A percentile compares a stretch with the other conserved stretches of the same genome.
phyloP scores from a whole-genome alignment of 2,888 invertebrate species.

The Ophion ventricosus region DNA sequence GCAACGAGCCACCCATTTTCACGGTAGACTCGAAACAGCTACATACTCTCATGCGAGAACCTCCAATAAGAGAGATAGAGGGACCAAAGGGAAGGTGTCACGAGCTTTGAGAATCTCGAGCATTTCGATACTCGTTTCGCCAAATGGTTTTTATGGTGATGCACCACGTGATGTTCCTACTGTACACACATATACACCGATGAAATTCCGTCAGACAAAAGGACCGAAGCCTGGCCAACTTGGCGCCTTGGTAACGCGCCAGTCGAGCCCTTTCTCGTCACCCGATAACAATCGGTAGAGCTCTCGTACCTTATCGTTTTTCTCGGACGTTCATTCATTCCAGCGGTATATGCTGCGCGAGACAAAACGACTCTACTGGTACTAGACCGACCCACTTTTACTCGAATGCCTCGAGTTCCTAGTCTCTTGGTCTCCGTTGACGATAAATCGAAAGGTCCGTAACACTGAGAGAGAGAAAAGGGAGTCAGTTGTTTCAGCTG shows the following conservation, averaged over 20 bases:
- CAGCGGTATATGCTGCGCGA: neutral
- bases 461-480: neutral
- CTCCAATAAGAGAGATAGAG: slow-evolving; percentile 11
- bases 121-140: slow-evolving; percentile 59
- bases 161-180: slow-evolving; percentile 9
- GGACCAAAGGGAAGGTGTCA: slow-evolving; percentile 14
- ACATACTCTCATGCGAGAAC: neutral
- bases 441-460: slow-evolving; percentile 37
- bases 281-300: neutral
- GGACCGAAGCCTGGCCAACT: neutral
- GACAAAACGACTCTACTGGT: slow-evolving; percentile 21
- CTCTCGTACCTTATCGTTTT: neutral
- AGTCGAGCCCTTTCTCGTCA: neutral
- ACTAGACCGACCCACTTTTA: slow-evolving; percentile 14
- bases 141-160: slow-evolving; percentile 58
- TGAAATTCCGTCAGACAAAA: neutral
- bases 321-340: slow-evolving; percentile 43
- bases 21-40: slow-evolving; percentile 13
- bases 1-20: slow-evolving; percentile 30
- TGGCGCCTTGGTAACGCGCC: neutral
- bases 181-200: neutral
- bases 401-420: neutral
- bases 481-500: slow-evolving; percentile 9
- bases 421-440: slow-evolving; percentile 26
- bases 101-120: slow-evolving; percentile 46